A percentile compares a stretch with the other conserved stretches of the same genome.
Evolutionary conservation across 2,797 vertebrate genomes (phyloP).

Genomic region (Morus bassanus): DNA sequence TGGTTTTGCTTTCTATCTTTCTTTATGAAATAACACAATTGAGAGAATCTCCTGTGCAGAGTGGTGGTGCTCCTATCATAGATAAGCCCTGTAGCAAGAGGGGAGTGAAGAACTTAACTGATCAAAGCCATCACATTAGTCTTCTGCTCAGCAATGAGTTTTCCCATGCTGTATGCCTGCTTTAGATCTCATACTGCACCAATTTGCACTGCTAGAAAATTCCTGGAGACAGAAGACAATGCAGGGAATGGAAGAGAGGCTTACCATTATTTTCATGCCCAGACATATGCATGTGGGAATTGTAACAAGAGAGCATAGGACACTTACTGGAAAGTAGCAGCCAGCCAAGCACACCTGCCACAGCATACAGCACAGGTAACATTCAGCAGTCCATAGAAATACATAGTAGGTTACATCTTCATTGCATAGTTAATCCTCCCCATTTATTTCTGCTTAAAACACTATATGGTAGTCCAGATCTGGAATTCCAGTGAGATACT

Average conservation of each 20-base stretch:
- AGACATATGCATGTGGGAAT: accelerated
- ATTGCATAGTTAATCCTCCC: too few species aligned
- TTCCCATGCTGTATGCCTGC: accelerated
- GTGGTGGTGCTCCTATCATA: neutral
- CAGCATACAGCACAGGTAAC: too few species aligned
- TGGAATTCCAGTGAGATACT: accelerated
- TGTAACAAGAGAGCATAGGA: accelerated
- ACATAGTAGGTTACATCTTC: accelerated
- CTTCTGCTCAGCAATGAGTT: neutral
- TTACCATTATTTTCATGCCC: neutral
- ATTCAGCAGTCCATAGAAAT: too few species aligned
- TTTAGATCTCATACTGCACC: neutral
- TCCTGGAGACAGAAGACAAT: neutral
- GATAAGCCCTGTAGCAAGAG: neutral
- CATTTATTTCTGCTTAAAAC: neutral
- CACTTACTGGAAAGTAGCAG: too few species aligned
- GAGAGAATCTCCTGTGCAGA: neutral
- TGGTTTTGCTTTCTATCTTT: neutral
- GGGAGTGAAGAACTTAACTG: accelerated
- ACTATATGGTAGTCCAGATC: accelerated
- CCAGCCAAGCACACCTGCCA: accelerated
- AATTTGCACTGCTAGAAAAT: neutral
- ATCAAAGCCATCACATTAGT: too few species aligned
- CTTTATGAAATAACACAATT: neutral
- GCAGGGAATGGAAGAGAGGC: neutral